Evolutionary conservation across 2,888 invertebrate species (phyloP), one percentile per base, ranked within the genome.

Genomic region (Marronus borbonicus): DNA sequence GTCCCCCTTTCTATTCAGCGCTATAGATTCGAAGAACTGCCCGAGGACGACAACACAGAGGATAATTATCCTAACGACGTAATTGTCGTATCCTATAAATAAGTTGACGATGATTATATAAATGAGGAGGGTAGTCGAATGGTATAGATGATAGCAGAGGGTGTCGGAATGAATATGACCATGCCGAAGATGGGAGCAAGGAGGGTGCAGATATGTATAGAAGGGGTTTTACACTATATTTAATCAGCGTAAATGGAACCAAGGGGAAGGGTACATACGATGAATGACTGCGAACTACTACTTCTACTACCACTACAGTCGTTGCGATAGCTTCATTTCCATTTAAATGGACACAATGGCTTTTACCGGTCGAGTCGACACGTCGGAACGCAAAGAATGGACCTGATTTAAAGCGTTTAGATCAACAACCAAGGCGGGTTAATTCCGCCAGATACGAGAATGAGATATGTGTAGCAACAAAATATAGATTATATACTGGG

Each of bases 1-100:
- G 5, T 39, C 44, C 44, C 44, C 65, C 44, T n/a, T 10, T 20
- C 65, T 7, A n/a, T 36, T 12, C 65, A 3, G 17, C 55, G 55
- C 55, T 20, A 55, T 8, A 8, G 20, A 55, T n/a, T 20, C 55
- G n/a, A n/a, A 20, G 55, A 55, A 20, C n/a, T 14, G 14, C 14
- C 20, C 55, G 55, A 55, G 55, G 60, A 60, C 60, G 24, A 20
- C 52, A 17, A 52, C 17, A 65, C 77, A 80, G 70, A 80, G 70
- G 83, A 84, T 83, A 84, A 85, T 85, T 84, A 85, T 84, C 84
- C 81, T 83, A 82, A 81, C 80, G 76, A 74, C 64, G 75, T 87
- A 88, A 88, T 88, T 87, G 86, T 84, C 85, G 85, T 86, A 87
- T 87, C 87, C 87, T 85, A 83, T 85, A 80, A 82, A 80, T 81